phyloP scores from a whole-genome alignment of 2,113 vertebrate species.

The Clinocottus analis region DNA sequence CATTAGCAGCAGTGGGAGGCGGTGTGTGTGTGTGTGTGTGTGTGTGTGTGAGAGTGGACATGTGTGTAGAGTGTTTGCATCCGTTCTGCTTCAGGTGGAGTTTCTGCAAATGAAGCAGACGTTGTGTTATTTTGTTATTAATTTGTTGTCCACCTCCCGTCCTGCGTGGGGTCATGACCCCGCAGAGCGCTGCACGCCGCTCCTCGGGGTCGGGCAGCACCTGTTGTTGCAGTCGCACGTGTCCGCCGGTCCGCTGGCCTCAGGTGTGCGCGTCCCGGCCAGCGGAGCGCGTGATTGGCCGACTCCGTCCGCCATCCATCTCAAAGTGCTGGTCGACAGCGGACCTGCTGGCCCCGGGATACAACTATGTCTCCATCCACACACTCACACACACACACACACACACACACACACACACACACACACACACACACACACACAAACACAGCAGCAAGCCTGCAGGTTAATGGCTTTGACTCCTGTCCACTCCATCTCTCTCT shows the following conservation, averaged over 20 bases:
- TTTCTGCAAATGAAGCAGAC: slow-evolving; percentile 1
- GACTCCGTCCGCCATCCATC: slow-evolving; percentile 70
- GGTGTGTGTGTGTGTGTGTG: slow-evolving; percentile 26
- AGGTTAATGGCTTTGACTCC: slow-evolving; percentile 71
- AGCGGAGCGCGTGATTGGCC: slow-evolving; percentile 71
- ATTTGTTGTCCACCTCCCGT: no score
- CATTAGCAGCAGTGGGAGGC: slow-evolving; percentile 47
- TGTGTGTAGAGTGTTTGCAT: slow-evolving; percentile 41
- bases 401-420: slow-evolving; percentile 17
- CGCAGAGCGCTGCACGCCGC: slow-evolving; percentile 1
- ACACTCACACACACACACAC: slow-evolving; percentile 25
- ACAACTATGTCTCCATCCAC: slow-evolving; percentile 45
- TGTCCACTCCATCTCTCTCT: slow-evolving; percentile 43
- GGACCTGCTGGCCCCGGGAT: slow-evolving; percentile 45
- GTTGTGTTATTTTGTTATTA: no score
- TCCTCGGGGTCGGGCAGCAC: slow-evolving; percentile 28
- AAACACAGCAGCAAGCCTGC: slow-evolving; percentile 31
- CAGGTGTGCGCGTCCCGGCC: slow-evolving; percentile 56
- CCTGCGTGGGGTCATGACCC: no score
- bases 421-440: slow-evolving; percentile 30
- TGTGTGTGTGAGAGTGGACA: slow-evolving; percentile 38
- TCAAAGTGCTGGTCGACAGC: slow-evolving; percentile 56
- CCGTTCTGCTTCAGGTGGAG: slow-evolving; percentile 23
- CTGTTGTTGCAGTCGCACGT: slow-evolving; percentile 47
- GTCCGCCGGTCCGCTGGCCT: slow-evolving; percentile 47